A percentile compares a stretch with the other conserved stretches of the same genome.
These are phyloP conservation scores for Psammodynastes pulverulentus DNA, from an alignment of 2,113 vertebrate genomes.

Conservation along the genomic window DNA sequence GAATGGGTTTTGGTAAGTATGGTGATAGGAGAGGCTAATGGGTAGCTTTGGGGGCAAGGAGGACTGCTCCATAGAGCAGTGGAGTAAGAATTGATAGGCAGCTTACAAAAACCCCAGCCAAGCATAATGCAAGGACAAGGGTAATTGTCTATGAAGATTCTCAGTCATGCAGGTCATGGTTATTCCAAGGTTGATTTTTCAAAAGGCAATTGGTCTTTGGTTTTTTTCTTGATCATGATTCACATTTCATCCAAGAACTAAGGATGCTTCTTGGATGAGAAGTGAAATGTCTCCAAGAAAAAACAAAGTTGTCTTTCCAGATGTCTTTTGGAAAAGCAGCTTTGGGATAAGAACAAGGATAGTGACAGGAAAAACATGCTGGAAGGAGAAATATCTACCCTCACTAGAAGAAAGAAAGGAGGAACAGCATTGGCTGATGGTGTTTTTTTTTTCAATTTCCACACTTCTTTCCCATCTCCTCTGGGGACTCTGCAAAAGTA, in stretches of 20 bases:
- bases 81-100: not conserved
- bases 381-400: not conserved
- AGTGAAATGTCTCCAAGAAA: not conserved
- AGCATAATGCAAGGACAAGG: not conserved
- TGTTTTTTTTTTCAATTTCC: not conserved
- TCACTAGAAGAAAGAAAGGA: not conserved
- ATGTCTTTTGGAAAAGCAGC: not conserved
- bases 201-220: not conserved
- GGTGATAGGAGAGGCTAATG: not conserved
- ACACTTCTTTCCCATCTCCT: not conserved
- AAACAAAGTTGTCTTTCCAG: not conserved
- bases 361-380: not conserved
- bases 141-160: not conserved
- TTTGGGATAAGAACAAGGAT: not conserved
- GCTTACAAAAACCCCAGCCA: not conserved
- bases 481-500: not conserved
- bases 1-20: not conserved
- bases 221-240: not conserved
- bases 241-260: not conserved
- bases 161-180: not conserved
- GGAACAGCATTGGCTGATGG: not conserved
- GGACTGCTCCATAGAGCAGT: not conserved
- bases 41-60: not conserved
- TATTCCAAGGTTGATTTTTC: not conserved
- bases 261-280: not conserved